Percentiles rank a stretch among this genome's conserved stretches.
Evolutionary conservation across 2,113 vertebrate genomes (phyloP).

Genomic region (Oreochromis aureus): DNA sequence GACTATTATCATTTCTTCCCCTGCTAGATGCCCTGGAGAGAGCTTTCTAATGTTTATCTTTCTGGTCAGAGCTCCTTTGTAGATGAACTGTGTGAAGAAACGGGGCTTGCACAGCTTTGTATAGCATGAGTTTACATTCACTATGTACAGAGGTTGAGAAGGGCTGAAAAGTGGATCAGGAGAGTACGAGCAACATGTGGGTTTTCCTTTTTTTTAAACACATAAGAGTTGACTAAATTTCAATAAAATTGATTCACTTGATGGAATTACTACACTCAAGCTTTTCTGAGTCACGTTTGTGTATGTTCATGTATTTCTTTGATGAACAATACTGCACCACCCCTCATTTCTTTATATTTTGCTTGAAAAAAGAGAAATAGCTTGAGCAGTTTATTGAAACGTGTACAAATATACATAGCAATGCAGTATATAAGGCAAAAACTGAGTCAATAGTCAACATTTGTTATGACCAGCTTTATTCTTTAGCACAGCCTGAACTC

Average conservation of each 20-base stretch:
- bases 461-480: background rate
- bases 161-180: background rate
- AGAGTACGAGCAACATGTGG: background rate
- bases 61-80: conserved; percentile 7
- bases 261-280: background rate
- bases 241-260: background rate
- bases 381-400: background rate
- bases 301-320: background rate
- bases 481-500: background rate
- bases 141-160: background rate
- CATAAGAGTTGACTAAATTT: background rate
- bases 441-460: background rate
- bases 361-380: background rate
- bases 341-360: background rate
- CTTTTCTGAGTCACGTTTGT: background rate
- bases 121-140: background rate
- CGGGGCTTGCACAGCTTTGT: background rate
- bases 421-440: background rate
- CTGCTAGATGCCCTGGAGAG: conserved; percentile 3
- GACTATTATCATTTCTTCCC: conserved; percentile 12
- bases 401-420: background rate
- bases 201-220: background rate
- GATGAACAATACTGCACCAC: background rate
- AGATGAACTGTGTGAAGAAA: background rate
- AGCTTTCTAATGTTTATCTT: conserved; percentile 33